Evolutionary conservation across 2,797 vertebrate species (phyloP).

Genomic region (Xenopus petersii): DNA sequence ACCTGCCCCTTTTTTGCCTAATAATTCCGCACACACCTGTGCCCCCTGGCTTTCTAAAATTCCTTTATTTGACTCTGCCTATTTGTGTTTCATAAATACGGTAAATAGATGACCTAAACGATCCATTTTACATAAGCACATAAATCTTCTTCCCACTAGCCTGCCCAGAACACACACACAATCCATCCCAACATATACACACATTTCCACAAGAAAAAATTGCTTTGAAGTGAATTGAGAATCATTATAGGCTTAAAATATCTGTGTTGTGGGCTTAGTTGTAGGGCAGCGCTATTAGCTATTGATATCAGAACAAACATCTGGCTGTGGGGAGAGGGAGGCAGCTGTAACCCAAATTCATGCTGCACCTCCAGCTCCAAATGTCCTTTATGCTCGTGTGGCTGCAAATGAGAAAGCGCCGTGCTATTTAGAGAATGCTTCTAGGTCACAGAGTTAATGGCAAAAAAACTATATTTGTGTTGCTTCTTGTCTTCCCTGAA

Average conservation of each 20-base stretch:
- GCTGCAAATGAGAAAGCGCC: constrained; percentile 18
- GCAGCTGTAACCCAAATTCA: constrained; percentile 21
- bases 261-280: constrained; percentile 9
- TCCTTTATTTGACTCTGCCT: constrained; percentile 32
- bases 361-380: constrained; percentile 1
- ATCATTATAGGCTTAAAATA: constrained; percentile 16
- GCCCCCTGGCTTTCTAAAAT: not conserved
- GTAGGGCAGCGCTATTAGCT: constrained; percentile 13
- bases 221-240: too few species aligned
- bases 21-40: not conserved
- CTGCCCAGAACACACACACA: too few species aligned
- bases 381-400: constrained; percentile 7
- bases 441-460: constrained; percentile 34
- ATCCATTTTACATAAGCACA: not conserved
- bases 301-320: constrained; percentile 21
- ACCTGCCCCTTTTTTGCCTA: not conserved
- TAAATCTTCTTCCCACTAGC: too few species aligned
- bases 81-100: constrained; percentile 4
- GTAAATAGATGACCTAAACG: constrained; percentile 21
- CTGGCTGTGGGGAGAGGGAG: not conserved
- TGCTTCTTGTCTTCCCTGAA: constrained; percentile 30
- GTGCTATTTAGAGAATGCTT: constrained; percentile 30
- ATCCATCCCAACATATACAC: too few species aligned
- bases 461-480: constrained; percentile 34
- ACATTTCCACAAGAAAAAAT: too few species aligned